Percentiles rank a stretch among this genome's conserved stretches.
phyloP scores from a whole-genome alignment of 2,888 invertebrate genomes.

The Lamellibrachia columna region DNA sequence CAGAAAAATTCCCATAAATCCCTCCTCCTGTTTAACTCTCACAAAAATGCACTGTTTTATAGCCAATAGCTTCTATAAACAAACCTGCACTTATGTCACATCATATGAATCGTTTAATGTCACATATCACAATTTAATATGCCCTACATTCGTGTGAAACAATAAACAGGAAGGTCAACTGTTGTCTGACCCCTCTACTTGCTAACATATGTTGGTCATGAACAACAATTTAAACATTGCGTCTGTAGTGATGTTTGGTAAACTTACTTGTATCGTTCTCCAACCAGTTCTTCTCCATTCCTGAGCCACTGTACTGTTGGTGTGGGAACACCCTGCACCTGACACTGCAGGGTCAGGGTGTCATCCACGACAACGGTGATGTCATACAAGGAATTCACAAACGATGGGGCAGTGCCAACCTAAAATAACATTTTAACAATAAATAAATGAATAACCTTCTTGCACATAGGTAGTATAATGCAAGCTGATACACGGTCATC shows the following conservation, averaged over 20 bases:
- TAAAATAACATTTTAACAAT: neutral
- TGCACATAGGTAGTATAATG: too few relatives aligned
- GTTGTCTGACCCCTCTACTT: neutral
- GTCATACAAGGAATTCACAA: constrained; percentile 31
- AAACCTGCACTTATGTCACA: too few relatives aligned
- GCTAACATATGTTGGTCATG: neutral
- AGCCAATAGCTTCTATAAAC: too few relatives aligned
- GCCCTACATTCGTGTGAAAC: too few relatives aligned
- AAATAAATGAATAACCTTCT: neutral
- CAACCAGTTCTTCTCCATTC: constrained; percentile 53
- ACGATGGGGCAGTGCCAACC: constrained; percentile 36
- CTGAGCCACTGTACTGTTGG: constrained; percentile 54
- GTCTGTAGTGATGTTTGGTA: neutral
- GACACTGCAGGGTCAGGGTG: constrained; percentile 51
- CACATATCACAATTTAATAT: too few relatives aligned
- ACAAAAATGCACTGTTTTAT: too few relatives aligned
- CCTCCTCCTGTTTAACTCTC: too few relatives aligned
- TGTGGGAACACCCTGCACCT: constrained; percentile 57
- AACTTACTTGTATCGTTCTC: constrained; percentile 55
- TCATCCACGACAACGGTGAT: constrained; percentile 46
- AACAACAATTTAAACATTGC: neutral
- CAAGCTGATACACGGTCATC: too few relatives aligned
- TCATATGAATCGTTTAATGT: too few relatives aligned
- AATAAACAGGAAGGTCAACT: neutral
- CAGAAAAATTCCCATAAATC: too few relatives aligned